phyloP scores from a whole-genome alignment of 2,113 vertebrate species.

The Neomonachus schauinslandi region DNA sequence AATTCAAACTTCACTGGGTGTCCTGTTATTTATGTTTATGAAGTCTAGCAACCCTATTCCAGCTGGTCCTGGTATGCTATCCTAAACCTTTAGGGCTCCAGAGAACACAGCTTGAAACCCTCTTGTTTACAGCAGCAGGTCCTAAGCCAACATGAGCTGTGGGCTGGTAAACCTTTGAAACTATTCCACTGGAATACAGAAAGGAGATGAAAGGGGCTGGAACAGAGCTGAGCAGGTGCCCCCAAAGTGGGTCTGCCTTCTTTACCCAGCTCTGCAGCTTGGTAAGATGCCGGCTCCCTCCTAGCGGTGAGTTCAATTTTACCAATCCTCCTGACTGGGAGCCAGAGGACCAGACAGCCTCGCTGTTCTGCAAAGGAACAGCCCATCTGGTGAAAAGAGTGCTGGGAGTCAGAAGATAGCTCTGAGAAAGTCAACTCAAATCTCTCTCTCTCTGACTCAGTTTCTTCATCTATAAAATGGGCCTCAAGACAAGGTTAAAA shows the following conservation, averaged over 20 bases:
- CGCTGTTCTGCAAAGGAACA: background rate
- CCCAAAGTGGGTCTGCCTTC: accelerated
- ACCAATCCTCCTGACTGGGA: background rate
- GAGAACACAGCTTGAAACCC: background rate
- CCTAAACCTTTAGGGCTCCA: background rate
- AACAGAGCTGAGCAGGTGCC: background rate
- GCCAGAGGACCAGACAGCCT: background rate
- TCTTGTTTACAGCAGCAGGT: background rate
- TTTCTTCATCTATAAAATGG: slow-evolving; percentile 30
- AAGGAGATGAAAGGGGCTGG: background rate
- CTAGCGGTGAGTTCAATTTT: accelerated
- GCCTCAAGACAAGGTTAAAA: background rate
- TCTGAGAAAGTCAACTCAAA: background rate
- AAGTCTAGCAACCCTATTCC: background rate
- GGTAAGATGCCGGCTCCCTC: background rate
- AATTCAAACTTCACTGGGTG: background rate
- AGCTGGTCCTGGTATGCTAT: background rate
- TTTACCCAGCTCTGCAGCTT: background rate
- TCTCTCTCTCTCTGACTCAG: background rate
- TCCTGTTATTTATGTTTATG: background rate
- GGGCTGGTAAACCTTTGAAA: background rate
- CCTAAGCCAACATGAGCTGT: background rate
- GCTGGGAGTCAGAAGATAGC: background rate
- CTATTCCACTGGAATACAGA: background rate
- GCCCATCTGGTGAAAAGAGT: background rate